Conservation (phyloP, 2,113 vertebrate species). For the Hippoglossus stenolepis region DNA sequence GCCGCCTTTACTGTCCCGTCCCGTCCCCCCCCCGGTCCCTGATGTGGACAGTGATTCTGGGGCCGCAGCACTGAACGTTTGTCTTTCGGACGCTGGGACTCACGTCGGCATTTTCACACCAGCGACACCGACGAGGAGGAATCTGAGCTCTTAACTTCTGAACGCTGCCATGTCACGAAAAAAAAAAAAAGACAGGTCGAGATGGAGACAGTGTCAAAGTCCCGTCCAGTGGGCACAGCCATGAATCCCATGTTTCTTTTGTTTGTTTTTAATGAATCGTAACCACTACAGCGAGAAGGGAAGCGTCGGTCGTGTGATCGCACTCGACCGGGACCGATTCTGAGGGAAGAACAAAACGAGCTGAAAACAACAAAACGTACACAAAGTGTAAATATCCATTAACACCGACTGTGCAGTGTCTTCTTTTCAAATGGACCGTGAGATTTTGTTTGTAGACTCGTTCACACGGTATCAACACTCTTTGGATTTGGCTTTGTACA, state of each 20-base stretch:
- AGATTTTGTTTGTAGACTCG: slow-evolving; percentile 56
- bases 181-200: slow-evolving; percentile 1
- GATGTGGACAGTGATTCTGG: slow-evolving; percentile 7
- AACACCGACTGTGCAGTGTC: slow-evolving; percentile 52
- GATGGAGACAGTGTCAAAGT: slow-evolving; percentile 13
- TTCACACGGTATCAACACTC: slow-evolving; percentile 6
- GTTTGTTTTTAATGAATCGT: background rate
- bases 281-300: slow-evolving; percentile 48
- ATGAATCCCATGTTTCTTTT: slow-evolving; percentile 27
- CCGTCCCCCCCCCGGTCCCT: background rate
- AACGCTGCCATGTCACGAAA: slow-evolving; percentile 51
- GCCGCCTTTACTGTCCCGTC: slow-evolving; percentile 29
- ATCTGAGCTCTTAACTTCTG: slow-evolving; percentile 12
- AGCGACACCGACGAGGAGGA: slow-evolving; percentile 8
- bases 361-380: slow-evolving; percentile 8
- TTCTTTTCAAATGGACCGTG: slow-evolving; percentile 40
- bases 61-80: background rate
- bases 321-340: slow-evolving; percentile 17
- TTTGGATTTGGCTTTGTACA: slow-evolving; percentile 45
- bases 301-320: background rate
- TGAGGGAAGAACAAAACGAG: slow-evolving; percentile 9
- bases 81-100: slow-evolving; percentile 9
- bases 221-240: slow-evolving; percentile 32
- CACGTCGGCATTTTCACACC: slow-evolving; percentile 1
- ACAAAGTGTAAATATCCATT: slow-evolving; percentile 54